These are phyloP conservation scores for Petroica traversi DNA, from an alignment of 2,113 vertebrate genomes.

Conservation along the genomic window DNA sequence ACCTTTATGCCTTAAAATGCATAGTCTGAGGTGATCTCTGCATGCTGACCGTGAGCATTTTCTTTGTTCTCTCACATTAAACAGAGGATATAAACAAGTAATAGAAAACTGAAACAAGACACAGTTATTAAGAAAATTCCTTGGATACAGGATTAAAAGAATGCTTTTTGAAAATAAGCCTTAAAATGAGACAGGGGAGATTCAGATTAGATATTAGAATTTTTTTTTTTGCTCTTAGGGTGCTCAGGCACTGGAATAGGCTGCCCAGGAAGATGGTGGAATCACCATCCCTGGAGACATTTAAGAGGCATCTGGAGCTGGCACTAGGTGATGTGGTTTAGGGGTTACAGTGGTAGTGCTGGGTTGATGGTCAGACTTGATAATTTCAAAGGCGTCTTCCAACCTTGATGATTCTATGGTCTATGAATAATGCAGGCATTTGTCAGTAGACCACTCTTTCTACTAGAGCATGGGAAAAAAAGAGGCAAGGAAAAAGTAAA, in stretches of 20 bases:
- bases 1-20: background rate
- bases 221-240: background rate
- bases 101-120: background rate
- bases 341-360: background rate
- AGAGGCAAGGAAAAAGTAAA: background rate
- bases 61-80: background rate
- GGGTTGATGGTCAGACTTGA: too few relatives aligned
- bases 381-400: background rate
- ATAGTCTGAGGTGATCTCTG: background rate
- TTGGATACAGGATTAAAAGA: background rate
- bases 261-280: background rate
- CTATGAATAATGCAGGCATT: background rate
- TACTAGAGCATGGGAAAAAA: background rate
- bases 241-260: background rate
- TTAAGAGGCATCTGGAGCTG: background rate
- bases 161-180: background rate
- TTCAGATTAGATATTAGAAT: background rate
- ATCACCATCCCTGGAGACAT: background rate
- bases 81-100: background rate
- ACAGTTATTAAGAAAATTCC: background rate
- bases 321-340: background rate
- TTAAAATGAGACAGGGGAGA: background rate
- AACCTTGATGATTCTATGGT: background rate
- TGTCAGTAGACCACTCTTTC: background rate
- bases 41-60: rapidly evolving